Evolutionary conservation across 2,113 vertebrate genomes (phyloP).

Genomic region (Rhodinocichla rosea): DNA sequence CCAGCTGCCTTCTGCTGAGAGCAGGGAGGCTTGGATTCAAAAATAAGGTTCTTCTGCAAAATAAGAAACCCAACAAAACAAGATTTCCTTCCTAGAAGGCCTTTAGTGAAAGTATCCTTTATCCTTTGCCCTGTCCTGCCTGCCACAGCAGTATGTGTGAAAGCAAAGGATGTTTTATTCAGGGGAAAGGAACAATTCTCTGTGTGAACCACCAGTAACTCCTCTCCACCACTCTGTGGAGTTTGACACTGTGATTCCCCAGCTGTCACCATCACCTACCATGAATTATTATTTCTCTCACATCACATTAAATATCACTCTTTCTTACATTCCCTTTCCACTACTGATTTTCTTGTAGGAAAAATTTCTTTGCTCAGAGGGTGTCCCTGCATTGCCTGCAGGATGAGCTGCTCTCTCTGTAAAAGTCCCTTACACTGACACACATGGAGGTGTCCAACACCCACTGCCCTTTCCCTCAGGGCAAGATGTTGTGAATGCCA

Average conservation of each 20-base stretch:
- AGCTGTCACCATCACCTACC: background rate
- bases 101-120: background rate
- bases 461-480: background rate
- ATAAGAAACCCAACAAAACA: background rate
- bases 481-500: background rate
- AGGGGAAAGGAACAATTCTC: background rate
- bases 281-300: background rate
- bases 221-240: background rate
- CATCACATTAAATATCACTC: background rate
- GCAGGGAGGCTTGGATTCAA: background rate
- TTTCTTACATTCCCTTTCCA: background rate
- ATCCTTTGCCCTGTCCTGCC: background rate
- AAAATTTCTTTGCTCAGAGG: background rate
- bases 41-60: background rate
- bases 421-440: background rate
- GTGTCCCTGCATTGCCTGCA: background rate
- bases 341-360: background rate
- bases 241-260: background rate
- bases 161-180: background rate
- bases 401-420: background rate
- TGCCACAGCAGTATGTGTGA: background rate
- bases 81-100: background rate
- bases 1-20: background rate
- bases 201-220: background rate
- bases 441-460: accelerated